Evolutionary conservation across 2,113 vertebrate genomes (phyloP), one percentile per base, ranked within the genome.

Genomic region (Girardinichthys multiradiatus): DNA sequence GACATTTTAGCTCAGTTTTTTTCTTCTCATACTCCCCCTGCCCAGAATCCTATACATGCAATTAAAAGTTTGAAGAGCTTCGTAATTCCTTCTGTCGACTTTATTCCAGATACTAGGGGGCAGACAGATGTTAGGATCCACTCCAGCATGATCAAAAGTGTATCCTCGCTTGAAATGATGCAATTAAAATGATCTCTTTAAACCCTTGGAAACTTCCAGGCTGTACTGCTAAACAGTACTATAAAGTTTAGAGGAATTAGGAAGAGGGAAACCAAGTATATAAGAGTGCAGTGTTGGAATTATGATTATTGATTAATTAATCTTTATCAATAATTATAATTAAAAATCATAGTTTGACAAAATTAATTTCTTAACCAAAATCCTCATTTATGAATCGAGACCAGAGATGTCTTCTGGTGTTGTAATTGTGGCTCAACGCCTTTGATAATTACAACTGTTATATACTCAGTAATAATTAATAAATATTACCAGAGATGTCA

Each of bases 81-180:
- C 61, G 26, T 75, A 84, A 86, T 83, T 86, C 82, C 64, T 67
- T 81, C 73, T 62, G 42, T 33, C 15, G 71, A 79, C 69, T 80
- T 77, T 8, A 11, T 67, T 75, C 83, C 85, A 90, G 81, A 72
- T 80, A 66, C 83, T 72, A 21, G 67, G 24, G 77, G 81, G 84
- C 81, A 86, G 81, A 63, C 81, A 89, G 85, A 86, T 86, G 83
- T 84, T 79, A 31, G 89, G 80, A 84, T 74, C 72, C 15, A 27
- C 31, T 86, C 84, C 77, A 89, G 77, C 54, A 65, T 13, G 69
- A 81, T 80, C 74, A 42, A 37, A 58, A 72, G 21, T 61, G 71
- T n/a, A 75, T 66, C 51, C 73, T 81, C 27, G 12, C 45, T 74
- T 39, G 57, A 26, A 82, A 72, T 45, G 8, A 64, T 80, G 72